Conservation (phyloP, 2,113 vertebrate genomes). For the Fregata magnificens region DNA sequence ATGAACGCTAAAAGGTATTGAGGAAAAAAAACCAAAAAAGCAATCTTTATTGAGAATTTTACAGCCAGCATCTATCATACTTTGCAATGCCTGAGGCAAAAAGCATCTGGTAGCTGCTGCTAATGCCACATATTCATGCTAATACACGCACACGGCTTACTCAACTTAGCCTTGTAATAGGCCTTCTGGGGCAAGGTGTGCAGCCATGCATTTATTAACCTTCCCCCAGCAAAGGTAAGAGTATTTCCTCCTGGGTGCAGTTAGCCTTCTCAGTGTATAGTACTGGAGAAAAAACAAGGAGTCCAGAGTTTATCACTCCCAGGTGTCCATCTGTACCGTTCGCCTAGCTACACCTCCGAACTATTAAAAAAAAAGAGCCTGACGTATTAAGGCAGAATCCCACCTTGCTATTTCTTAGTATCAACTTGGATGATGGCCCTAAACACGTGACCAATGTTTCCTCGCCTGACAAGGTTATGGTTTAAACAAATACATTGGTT, state of each 20-base stretch:
- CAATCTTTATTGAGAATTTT: neutral
- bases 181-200: constrained; percentile 26
- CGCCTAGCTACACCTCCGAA: neutral
- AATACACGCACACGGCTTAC: neutral
- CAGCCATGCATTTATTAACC: constrained; percentile 37
- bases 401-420: neutral
- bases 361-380: neutral
- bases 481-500: neutral
- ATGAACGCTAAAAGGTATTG: neutral
- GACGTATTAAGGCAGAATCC: neutral
- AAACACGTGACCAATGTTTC: neutral
- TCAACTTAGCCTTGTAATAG: constrained; percentile 11
- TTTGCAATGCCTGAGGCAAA: neutral
- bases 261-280: neutral
- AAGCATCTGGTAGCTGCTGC: neutral
- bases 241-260: neutral
- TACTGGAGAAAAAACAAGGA: neutral
- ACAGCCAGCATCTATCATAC: neutral
- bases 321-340: neutral
- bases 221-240: neutral
- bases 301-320: neutral
- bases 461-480: neutral
- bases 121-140: constrained; percentile 22
- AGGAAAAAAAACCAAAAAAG: neutral
- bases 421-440: neutral